Percentiles rank a stretch among this genome's conserved stretches.
These are phyloP conservation scores for Stenodema calcarata DNA, from an alignment of 2,888 invertebrate genomes.

Conservation along the genomic window DNA sequence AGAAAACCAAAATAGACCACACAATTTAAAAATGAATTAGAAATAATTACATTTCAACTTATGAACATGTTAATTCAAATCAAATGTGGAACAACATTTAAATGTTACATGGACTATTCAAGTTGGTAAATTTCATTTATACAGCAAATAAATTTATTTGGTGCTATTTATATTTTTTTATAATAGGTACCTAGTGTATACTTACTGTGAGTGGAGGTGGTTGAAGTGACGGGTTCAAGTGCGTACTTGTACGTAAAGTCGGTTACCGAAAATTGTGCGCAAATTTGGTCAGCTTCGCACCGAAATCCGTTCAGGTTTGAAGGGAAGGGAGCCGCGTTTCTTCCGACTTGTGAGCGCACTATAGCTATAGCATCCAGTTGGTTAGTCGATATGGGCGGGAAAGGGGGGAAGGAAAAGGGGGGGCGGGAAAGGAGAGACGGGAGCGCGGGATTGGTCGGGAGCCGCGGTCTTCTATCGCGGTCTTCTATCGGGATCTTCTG, in stretches of 20 bases:
- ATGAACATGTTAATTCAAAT: too few species aligned
- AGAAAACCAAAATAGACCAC: too few species aligned
- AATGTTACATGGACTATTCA: too few species aligned
- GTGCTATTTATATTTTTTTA: too few species aligned
- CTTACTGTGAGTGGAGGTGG: neutral
- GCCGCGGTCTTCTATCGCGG: constrained; percentile 61
- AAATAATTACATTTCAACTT: too few species aligned
- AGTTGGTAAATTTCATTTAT: too few species aligned
- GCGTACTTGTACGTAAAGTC: neutral
- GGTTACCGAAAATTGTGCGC: too few species aligned
- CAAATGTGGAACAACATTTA: too few species aligned
- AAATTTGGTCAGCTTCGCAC: neutral
- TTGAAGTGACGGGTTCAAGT: neutral
- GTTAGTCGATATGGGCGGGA: constrained; percentile 13
- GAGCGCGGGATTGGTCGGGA: constrained; percentile 60
- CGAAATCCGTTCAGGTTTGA: neutral
- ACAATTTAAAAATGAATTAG: too few species aligned
- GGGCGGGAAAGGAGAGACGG: neutral
- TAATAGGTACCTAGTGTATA: too few species aligned
- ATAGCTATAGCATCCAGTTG: neutral
- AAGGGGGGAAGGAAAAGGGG: neutral
- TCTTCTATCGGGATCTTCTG: constrained; percentile 61
- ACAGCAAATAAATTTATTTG: too few species aligned
- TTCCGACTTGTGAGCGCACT: neutral
- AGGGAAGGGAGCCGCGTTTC: neutral